Evolutionary conservation across 2,888 invertebrate species (phyloP).

Genomic region (Neelides folsomi): DNA sequence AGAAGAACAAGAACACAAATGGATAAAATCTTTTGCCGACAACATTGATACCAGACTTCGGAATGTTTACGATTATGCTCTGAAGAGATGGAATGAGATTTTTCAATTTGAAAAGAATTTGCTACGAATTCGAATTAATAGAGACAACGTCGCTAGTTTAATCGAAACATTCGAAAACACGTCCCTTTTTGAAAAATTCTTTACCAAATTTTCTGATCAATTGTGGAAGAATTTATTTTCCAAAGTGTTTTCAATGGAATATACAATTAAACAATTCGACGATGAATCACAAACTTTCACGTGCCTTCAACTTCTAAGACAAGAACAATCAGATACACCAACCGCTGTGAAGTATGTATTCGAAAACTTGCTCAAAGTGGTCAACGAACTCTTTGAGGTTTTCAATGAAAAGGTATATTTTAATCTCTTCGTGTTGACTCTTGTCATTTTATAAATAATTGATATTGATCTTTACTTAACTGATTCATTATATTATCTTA

Average conservation of each 20-base stretch:
- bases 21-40: slow-evolving; percentile 16
- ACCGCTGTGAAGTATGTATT: neutral
- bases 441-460: no score
- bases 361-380: neutral
- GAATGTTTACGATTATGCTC: slow-evolving; percentile 12
- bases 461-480: no score
- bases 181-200: slow-evolving; percentile 11
- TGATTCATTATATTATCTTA: no score
- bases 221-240: slow-evolving; percentile 26
- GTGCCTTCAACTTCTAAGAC: no score
- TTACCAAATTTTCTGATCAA: slow-evolving; percentile 18
- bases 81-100: slow-evolving; percentile 19
- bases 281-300: no score
- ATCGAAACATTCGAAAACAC: slow-evolving; percentile 20
- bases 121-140: slow-evolving; percentile 9
- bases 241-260: slow-evolving; percentile 21
- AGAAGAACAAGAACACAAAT: slow-evolving; percentile 14
- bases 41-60: slow-evolving; percentile 11
- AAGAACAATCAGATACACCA: neutral
- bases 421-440: no score
- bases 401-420: no score
- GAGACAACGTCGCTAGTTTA: slow-evolving; percentile 7
- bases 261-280: slow-evolving; percentile 3
- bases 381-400: no score
- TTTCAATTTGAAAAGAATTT: slow-evolving; percentile 23